phyloP scores from a whole-genome alignment of 1,140 invertebrate species.

The Streblospio benedicti region DNA sequence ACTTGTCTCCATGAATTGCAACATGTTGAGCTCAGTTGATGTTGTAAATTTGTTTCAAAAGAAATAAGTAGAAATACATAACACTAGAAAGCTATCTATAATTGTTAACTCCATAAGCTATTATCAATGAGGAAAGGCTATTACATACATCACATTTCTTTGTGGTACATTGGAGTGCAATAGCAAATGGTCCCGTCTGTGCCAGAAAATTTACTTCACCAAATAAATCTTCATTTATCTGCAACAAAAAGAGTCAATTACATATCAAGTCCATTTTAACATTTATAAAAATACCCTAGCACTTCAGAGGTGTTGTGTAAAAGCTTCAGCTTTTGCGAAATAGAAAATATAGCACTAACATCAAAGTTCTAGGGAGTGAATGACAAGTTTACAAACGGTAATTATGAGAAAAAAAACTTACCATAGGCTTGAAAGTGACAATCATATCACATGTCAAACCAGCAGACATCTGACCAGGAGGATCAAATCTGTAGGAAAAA shows the following conservation, averaged over 20 bases:
- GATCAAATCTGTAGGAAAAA: constrained; percentile 42
- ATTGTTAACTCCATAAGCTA: too few species aligned
- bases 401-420: constrained; percentile 19
- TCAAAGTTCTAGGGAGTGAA: not conserved
- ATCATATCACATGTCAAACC: constrained; percentile 46
- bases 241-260: constrained; percentile 13
- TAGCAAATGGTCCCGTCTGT: constrained; percentile 43
- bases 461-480: constrained; percentile 48
- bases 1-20: too few species aligned
- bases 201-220: constrained; percentile 45
- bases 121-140: too few species aligned
- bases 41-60: too few species aligned
- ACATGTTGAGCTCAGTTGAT: too few species aligned
- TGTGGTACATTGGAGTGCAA: constrained; percentile 43
- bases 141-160: constrained; percentile 47
- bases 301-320: too few species aligned
- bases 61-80: too few species aligned
- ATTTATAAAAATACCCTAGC: too few species aligned
- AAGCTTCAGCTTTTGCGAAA: too few species aligned
- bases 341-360: too few species aligned
- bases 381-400: not conserved
- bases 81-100: too few species aligned
- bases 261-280: not conserved
- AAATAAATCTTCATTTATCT: constrained; percentile 45
- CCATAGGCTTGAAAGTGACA: constrained; percentile 47